These are phyloP conservation scores for Temnothorax ravouxi DNA, from an alignment of 2,888 invertebrate species.

Conservation along the genomic window DNA sequence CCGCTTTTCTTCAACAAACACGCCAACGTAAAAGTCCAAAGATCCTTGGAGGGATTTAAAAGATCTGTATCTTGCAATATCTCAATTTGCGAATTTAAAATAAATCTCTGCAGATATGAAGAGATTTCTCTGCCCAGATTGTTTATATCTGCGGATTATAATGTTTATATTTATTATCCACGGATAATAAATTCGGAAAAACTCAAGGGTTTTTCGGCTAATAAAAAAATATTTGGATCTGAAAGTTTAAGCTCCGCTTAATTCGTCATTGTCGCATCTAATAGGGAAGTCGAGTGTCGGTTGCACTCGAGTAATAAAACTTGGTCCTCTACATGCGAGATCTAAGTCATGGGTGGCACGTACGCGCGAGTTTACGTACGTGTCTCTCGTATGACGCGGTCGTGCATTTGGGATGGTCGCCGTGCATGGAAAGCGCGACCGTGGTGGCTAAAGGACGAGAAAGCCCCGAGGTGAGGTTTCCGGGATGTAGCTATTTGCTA, in stretches of 20 bases:
- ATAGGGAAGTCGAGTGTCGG: constrained; percentile 54
- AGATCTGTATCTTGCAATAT: background rate
- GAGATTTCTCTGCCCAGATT: background rate
- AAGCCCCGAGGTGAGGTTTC: constrained; percentile 39
- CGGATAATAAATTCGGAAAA: background rate
- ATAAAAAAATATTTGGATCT: background rate
- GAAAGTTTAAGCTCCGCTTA: constrained; percentile 10
- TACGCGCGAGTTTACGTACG: constrained; percentile 56
- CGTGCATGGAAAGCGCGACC: constrained; percentile 41
- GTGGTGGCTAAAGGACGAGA: constrained; percentile 19
- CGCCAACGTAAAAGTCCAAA: background rate
- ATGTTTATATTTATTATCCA: background rate
- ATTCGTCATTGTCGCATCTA: constrained; percentile 35
- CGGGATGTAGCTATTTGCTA: constrained; percentile 72
- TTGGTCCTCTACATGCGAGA: constrained; percentile 16
- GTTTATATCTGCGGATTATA: background rate
- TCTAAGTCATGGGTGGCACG: constrained; percentile 54
- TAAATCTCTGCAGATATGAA: constrained; percentile 6
- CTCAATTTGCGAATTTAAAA: constrained; percentile 8
- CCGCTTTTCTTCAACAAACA: background rate
- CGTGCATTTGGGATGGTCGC: constrained; percentile 20
- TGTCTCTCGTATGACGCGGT: constrained; percentile 52
- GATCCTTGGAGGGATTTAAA: background rate
- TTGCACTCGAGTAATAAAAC: constrained; percentile 68
- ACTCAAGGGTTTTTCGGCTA: background rate